Percentiles rank a stretch among this genome's conserved stretches.
Conservation (phyloP, 2,797 vertebrate genomes). For the Lepus oiostolus region DNA sequence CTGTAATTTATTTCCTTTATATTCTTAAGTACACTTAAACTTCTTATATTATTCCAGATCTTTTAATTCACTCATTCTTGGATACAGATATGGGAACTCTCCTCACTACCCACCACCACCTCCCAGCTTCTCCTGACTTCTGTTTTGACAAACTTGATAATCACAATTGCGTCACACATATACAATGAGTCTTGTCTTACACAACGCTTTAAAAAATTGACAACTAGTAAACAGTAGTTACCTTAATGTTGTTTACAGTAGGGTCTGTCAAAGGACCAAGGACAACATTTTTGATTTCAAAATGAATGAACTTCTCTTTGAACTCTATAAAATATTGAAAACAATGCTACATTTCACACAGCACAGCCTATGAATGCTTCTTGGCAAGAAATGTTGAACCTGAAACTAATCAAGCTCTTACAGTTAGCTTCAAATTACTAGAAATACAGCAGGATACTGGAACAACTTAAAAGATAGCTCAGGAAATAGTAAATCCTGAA, state of each 20-base stretch:
- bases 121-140: no score
- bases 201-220: no score
- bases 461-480: neutral
- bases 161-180: no score
- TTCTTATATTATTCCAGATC: no score
- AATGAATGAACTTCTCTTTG: neutral
- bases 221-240: neutral
- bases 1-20: neutral
- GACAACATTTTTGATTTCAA: slow-evolving; percentile 1
- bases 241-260: no score
- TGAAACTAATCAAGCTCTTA: neutral
- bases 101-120: no score
- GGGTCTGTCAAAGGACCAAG: neutral
- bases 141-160: no score
- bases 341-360: neutral
- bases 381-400: neutral
- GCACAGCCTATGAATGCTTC: neutral
- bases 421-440: neutral
- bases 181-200: no score
- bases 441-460: neutral
- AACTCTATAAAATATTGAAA: slow-evolving; percentile 11
- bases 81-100: no score
- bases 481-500: neutral
- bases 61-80: no score
- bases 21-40: no score